Base-by-base conservation (phyloP, 2,888 invertebrate genomes). In the Coelinius sp. region DNA sequence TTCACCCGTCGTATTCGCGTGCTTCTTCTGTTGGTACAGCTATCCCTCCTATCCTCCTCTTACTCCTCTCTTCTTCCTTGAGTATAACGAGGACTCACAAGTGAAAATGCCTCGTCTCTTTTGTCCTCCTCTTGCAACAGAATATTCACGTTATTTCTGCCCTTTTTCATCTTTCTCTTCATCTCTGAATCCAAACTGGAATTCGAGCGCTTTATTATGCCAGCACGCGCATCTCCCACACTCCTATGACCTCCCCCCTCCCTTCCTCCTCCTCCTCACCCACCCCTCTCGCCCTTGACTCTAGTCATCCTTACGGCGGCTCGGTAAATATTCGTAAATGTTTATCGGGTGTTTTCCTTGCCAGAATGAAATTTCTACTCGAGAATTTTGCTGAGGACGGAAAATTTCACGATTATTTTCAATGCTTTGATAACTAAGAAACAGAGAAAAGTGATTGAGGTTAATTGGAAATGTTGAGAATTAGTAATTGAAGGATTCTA, bases 371-470 rank as follows among this genome's bases (percentile, higher is more conserved):
- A 49, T 49, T 49, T 49, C 17, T 8, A 49, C 46, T 31, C 56
- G 12, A 31, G 17, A n/a, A n/a, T 56, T 53, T 25, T 53, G 25
- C 31, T 27, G 31, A 56, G 53, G n/a, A 73, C 68, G 68, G 65
- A 70, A 73, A 72, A 62, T 49, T 63, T 59, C 10, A n/a, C 25
- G 44, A 67, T n/a, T 67, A 70, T 68, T 56, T 68, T 66, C 12
- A 20, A 64, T 24, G 59, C 41, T 44, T 24, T 20, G n/a, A n/a
- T 8, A 20, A 6, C 20, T 49, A 6, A 2, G 17, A 20, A 49
- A n/a, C 10, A n/a, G 12, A 1, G 1, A 41, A n/a, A n/a, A n/a
- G n/a, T 41, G 4, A n/a, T n/a, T 41, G 12, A n/a, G 2, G n/a
- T 5, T 41, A 41, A 41, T 41, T 12, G n/a, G 41, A 41, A 41